Conservation (phyloP, 2,113 vertebrate species). For the Fulica atra region DNA sequence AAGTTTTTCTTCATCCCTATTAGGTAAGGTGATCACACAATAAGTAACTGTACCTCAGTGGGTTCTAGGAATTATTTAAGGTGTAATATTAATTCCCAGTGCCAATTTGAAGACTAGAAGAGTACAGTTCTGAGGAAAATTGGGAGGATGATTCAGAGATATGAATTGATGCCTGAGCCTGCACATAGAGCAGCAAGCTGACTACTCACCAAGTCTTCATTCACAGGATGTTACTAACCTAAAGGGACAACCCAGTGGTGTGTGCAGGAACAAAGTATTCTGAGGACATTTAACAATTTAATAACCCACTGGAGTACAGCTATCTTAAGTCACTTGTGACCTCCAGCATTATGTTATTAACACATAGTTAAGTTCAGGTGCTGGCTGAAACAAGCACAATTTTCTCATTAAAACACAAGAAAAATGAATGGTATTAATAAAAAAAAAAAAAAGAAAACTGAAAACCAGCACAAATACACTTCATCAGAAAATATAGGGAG, state of each 20-base stretch:
- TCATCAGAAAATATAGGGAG: background rate
- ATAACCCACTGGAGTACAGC: background rate
- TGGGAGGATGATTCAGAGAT: background rate
- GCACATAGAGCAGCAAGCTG: background rate
- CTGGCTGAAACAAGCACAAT: background rate
- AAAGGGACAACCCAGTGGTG: background rate
- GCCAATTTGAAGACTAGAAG: background rate
- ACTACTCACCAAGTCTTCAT: background rate
- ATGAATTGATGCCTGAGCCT: background rate
- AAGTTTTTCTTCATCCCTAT: background rate
- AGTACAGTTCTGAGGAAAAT: background rate
- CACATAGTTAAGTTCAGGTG: background rate
- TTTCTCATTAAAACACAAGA: background rate
- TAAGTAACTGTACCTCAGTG: background rate
- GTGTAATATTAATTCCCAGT: background rate
- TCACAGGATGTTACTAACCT: background rate
- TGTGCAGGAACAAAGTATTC: conserved; percentile 15
- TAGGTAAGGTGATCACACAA: background rate
- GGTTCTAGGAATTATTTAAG: background rate
- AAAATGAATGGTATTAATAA: background rate
- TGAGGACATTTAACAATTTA: conserved; percentile 29
- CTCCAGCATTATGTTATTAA: background rate
- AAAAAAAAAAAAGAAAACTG: no score
- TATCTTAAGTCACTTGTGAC: background rate
- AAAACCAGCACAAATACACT: background rate